These are phyloP conservation scores for Drosophila sordidapex DNA, from an alignment of 2,888 invertebrate genomes.

Conservation along the genomic window DNA sequence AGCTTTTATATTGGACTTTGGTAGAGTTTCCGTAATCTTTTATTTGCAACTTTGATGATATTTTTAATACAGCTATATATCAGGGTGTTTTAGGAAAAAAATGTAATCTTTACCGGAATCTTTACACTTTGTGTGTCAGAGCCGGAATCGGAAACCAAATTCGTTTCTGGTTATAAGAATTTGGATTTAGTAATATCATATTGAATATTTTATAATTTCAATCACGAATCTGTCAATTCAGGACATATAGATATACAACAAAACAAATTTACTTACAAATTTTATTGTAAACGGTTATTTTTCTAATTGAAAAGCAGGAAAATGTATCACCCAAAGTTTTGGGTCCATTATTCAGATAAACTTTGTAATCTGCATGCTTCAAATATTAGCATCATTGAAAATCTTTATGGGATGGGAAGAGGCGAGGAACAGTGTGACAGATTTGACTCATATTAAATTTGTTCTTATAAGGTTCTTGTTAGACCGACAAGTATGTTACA, in stretches of 20 bases:
- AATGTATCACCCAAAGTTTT: background rate
- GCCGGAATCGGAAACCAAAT: background rate
- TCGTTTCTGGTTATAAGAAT: background rate
- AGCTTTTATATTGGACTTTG: background rate
- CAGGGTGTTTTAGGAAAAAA: too few species aligned
- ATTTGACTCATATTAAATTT: background rate
- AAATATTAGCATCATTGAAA: background rate
- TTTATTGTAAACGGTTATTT: background rate
- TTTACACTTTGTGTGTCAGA: background rate
- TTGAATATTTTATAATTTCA: background rate
- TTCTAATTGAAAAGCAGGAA: background rate
- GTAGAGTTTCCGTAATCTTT: background rate
- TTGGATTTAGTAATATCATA: background rate
- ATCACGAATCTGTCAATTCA: background rate
- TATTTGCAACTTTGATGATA: background rate
- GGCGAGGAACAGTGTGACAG: background rate
- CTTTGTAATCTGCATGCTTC: background rate
- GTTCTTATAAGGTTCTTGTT: background rate
- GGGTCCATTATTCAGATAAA: background rate
- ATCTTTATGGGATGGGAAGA: background rate
- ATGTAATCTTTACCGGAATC: background rate
- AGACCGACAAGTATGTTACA: background rate
- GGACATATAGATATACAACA: background rate
- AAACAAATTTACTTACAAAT: background rate
- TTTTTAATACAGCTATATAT: background rate